These are phyloP conservation scores for Dufourea novaeangliae DNA, from an alignment of 1,140 invertebrate species.

Conservation along the genomic window DNA sequence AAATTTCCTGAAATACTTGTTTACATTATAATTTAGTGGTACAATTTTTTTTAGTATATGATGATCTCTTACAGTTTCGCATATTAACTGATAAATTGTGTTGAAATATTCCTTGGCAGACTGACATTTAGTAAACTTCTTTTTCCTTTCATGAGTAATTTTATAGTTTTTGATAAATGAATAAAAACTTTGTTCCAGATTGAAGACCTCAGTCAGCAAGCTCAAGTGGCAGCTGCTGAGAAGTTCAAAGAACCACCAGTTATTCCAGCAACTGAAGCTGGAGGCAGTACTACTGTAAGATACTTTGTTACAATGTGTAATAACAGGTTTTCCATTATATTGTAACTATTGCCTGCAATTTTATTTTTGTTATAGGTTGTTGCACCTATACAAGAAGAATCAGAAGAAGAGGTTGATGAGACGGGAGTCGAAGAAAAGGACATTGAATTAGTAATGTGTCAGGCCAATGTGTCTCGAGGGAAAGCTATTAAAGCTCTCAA, in stretches of 20 bases:
- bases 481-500: slow-evolving; percentile 97
- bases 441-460: slow-evolving; percentile 98
- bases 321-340: neutral
- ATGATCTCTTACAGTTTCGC: slow-evolving; percentile 63
- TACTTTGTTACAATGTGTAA: neutral
- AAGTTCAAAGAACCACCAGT: slow-evolving; percentile 96
- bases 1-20: slow-evolving; percentile 2
- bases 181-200: slow-evolving; percentile 84
- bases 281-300: slow-evolving; percentile 86
- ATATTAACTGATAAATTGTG: slow-evolving; percentile 45
- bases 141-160: slow-evolving; percentile 17
- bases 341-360: neutral
- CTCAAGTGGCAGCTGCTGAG: slow-evolving; percentile 98
- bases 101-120: slow-evolving; percentile 67
- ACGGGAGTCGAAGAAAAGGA: slow-evolving; percentile 98
- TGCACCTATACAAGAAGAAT: slow-evolving; percentile 93
- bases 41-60: slow-evolving; percentile 28
- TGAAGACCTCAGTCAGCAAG: slow-evolving; percentile 99
- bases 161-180: neutral
- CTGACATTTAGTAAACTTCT: slow-evolving; percentile 47
- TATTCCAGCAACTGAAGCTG: slow-evolving; percentile 86
- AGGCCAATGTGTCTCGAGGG: slow-evolving; percentile 97
- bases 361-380: slow-evolving; percentile 83
- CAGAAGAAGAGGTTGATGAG: slow-evolving; percentile 95
- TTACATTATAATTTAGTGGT: neutral